Evolutionary conservation across 2,113 vertebrate species (phyloP).

Genomic region (Actenoides hombroni): DNA sequence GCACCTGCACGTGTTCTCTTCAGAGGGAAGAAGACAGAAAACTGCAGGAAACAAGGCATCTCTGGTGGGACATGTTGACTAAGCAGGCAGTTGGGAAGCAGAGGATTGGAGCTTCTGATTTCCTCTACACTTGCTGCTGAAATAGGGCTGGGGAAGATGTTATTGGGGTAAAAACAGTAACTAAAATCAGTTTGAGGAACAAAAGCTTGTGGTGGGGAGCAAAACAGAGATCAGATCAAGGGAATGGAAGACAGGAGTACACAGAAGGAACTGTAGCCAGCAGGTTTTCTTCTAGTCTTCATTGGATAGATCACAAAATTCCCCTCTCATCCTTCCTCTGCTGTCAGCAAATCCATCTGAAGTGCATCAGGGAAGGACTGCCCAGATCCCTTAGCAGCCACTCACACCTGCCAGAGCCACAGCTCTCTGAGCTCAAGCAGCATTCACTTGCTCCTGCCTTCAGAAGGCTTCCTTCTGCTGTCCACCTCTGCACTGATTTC

Average conservation of each 20-base stretch:
- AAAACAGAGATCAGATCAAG: neutral
- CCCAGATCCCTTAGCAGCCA: neutral
- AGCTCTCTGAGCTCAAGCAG: neutral
- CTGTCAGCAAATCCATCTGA: neutral
- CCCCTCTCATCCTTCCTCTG: neutral
- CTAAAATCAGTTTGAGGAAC: neutral
- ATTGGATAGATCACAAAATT: neutral
- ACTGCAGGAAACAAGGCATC: neutral
- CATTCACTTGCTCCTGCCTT: accelerated
- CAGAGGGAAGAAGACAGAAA: neutral
- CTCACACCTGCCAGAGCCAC: neutral
- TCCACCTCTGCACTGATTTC: neutral
- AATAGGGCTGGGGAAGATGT: neutral
- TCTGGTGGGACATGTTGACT: neutral
- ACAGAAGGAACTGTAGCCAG: neutral
- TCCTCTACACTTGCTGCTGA: neutral
- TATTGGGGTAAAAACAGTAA: neutral
- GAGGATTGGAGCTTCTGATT: neutral
- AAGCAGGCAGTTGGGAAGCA: neutral
- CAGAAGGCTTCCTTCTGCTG: neutral
- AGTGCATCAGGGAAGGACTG: neutral
- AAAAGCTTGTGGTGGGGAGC: neutral
- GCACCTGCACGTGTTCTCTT: neutral
- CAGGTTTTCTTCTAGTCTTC: neutral
- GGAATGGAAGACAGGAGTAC: neutral